phyloP scores from a whole-genome alignment of 2,888 invertebrate genomes.

The Caradrina kadenii region DNA sequence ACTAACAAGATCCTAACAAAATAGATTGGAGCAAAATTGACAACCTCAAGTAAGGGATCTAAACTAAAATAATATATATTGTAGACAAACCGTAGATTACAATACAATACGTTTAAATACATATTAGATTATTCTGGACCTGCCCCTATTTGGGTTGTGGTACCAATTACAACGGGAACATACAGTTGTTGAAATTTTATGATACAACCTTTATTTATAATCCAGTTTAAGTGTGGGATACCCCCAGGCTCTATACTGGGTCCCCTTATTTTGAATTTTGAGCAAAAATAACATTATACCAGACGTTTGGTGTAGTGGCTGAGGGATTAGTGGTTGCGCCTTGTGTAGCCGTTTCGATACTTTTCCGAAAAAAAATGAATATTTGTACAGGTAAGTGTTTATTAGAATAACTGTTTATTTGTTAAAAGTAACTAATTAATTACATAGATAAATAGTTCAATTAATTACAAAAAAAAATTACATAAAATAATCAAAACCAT shows the following conservation, averaged over 20 bases:
- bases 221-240: neutral
- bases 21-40: slow-evolving; percentile 55
- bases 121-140: slow-evolving; percentile 61
- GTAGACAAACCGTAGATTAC: slow-evolving; percentile 57
- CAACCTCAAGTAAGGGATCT: slow-evolving; percentile 39
- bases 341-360: no score
- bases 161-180: slow-evolving; percentile 27
- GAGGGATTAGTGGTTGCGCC: no score
- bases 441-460: no score
- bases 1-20: slow-evolving; percentile 60
- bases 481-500: no score
- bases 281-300: no score
- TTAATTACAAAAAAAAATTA: no score
- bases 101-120: slow-evolving; percentile 64
- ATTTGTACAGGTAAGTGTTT: no score
- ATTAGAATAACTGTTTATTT: no score
- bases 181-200: neutral
- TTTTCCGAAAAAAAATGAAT: no score
- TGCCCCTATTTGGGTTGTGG: slow-evolving; percentile 34
- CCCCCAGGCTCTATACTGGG: neutral
- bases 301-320: no score
- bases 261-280: neutral
- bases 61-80: slow-evolving; percentile 58
- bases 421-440: no score
- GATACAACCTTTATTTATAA: neutral